phyloP scores from a whole-genome alignment of 2,888 invertebrate species.

The Chromoteleia sp. region DNA sequence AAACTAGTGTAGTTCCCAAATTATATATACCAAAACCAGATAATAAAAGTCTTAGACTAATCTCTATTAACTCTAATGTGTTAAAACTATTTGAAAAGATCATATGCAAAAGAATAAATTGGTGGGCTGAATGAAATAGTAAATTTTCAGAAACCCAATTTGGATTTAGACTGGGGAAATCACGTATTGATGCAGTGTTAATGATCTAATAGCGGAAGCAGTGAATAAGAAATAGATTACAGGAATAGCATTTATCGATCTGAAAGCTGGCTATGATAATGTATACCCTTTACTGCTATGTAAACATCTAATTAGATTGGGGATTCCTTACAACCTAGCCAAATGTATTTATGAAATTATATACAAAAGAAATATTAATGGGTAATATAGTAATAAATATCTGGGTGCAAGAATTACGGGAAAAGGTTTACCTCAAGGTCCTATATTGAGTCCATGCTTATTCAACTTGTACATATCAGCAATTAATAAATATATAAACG shows the following conservation, averaged over 20 bases:
- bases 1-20: no score
- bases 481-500: background rate
- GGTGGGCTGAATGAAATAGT: background rate
- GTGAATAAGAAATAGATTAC: background rate
- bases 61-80: background rate
- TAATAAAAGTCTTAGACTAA: background rate
- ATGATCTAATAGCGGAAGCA: background rate
- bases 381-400: no score
- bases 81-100: background rate
- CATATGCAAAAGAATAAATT: background rate
- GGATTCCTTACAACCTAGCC: background rate
- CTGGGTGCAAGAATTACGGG: no score
- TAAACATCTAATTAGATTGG: background rate
- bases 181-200: background rate
- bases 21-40: background rate
- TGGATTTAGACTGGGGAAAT: background rate
- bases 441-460: background rate
- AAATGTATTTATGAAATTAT: background rate
- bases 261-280: constrained; percentile 7
- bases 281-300: background rate
- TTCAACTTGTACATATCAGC: background rate
- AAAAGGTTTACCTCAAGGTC: background rate
- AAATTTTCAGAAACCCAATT: background rate
- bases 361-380: background rate
- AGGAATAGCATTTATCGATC: background rate